Evolutionary conservation across 1,140 invertebrate genomes (phyloP), one percentile per base, ranked within the genome.

Genomic region (Heliconius nattereri): DNA sequence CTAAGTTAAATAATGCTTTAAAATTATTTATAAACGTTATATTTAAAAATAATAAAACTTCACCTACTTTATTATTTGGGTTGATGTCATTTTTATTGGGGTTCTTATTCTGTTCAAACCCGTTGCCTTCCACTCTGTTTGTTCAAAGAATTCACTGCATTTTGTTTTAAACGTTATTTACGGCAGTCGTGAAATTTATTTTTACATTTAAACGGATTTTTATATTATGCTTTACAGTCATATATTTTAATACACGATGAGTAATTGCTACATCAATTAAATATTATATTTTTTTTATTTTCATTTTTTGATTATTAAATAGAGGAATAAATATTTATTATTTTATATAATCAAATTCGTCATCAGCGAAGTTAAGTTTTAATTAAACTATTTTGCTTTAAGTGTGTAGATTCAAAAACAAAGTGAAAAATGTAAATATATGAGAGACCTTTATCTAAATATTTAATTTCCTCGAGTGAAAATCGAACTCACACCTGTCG

Each of bases 141-240:
- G 81, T 75, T 85, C 78, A 89, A 92, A 92, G 90, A 89, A 88
- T 90, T 90, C 82, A 85, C 82, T 78, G 83, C 89, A 88, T 86
- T 86, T 85, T 78, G 88, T 79, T 87, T 88, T 89, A 78, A 79
- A 82, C 60, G 79, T 87, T 84, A 90, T 88, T 89, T 85, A 86
- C 79, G 77, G 60, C 16, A 26, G 54, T 66, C 23, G 60, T 72
- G 35, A 76, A 54, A 72, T 75, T 82, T 86, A 74, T 66, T 81
- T 75, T 78, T 74, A 73, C 54, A 11, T 57, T 57, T 23, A 57
- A 57, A 57, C 8, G 26, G 26, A 66, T 29, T 66, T 66, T 26
- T 66, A 26, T 66, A 66, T 16, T 16, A 29, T 29, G 11, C 11
- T 29, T 66, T 66, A 11, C 3, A 26, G 60, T 29, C 54, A 29